phyloP scores from a whole-genome alignment of 2,888 invertebrate genomes.

The Caenorhabditis panamensis region DNA sequence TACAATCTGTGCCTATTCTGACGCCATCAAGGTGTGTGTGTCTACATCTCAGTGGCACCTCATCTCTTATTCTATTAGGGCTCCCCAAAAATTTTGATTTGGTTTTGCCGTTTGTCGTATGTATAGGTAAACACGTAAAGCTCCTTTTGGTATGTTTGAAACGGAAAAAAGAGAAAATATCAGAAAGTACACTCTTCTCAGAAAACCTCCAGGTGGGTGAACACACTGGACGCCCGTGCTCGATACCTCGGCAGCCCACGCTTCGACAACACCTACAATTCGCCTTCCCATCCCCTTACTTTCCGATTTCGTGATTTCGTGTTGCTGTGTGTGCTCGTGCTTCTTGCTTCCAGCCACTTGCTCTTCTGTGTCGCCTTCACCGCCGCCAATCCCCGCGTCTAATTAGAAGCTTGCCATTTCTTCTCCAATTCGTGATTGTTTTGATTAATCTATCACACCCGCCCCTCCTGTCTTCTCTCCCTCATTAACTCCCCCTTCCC shows the following conservation, averaged over 20 bases:
- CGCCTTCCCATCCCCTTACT: slow-evolving; percentile 2
- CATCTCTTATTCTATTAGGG: slow-evolving; percentile 52
- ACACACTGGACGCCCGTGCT: too few species aligned
- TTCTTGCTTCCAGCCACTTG: slow-evolving; percentile 17
- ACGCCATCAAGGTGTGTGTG: slow-evolving; percentile 37
- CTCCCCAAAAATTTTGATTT: slow-evolving; percentile 2
- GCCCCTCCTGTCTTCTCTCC: slow-evolving; percentile 10
- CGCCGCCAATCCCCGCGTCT: slow-evolving; percentile 38
- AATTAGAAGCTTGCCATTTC: slow-evolving; percentile 40
- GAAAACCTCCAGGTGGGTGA: background rate
- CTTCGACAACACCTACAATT: background rate
- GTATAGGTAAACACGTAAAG: slow-evolving; percentile 24
- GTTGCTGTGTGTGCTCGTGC: slow-evolving; percentile 36
- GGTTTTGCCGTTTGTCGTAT: slow-evolving; percentile 16
- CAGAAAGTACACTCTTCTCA: background rate
- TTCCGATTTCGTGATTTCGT: slow-evolving; percentile 26
- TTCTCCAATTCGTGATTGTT: slow-evolving; percentile 56
- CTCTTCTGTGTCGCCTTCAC: background rate
- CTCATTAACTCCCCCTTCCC: slow-evolving; percentile 7
- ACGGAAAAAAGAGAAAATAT: background rate
- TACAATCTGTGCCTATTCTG: slow-evolving; percentile 45
- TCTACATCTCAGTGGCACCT: slow-evolving; percentile 25
- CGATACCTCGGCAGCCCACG: too few species aligned
- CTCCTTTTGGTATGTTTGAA: slow-evolving; percentile 16
- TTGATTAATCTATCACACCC: slow-evolving; percentile 59